These are phyloP conservation scores for Centropristis striata DNA, from an alignment of 2,113 vertebrate species.

Conservation along the genomic window DNA sequence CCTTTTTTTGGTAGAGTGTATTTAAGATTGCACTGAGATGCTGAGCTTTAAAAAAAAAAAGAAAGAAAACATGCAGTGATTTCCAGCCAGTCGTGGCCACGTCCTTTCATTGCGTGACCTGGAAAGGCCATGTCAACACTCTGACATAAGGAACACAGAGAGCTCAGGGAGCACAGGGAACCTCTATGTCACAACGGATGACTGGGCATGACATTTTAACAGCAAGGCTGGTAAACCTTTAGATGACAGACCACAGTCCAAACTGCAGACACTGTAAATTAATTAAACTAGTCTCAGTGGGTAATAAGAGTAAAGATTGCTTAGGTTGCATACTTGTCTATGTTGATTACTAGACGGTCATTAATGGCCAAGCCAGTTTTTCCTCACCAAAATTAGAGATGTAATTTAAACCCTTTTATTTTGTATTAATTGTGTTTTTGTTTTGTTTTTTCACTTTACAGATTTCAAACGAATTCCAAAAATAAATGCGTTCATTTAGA, in stretches of 20 bases:
- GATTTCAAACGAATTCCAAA: too few species aligned
- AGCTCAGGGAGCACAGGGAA: conserved; percentile 72
- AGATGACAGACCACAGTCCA: conserved; percentile 42
- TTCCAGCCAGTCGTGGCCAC: conserved; percentile 43
- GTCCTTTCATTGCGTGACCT: conserved; percentile 76
- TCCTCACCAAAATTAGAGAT: too few species aligned
- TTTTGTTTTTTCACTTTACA: too few species aligned
- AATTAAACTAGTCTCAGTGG: conserved; percentile 55
- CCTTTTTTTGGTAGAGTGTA: conserved; percentile 8
- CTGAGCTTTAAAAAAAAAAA: conserved; percentile 37
- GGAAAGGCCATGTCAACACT: conserved; percentile 72
- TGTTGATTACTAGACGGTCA: not conserved
- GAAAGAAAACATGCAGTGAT: conserved; percentile 61
- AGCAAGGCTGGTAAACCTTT: conserved; percentile 51
- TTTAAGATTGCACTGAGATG: conserved; percentile 27
- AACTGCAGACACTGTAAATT: conserved; percentile 50
- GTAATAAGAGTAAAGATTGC: not conserved
- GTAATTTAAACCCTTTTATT: too few species aligned
- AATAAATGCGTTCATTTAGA: too few species aligned
- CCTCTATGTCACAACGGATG: conserved; percentile 64
- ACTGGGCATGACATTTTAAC: conserved; percentile 76
- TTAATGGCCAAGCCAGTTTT: not conserved
- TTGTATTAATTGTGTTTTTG: too few species aligned
- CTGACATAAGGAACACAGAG: conserved; percentile 76
- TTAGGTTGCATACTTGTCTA: not conserved